Evolutionary conservation across 1,140 invertebrate genomes (phyloP).

Genomic region (Schlechtendalia chinensis): DNA sequence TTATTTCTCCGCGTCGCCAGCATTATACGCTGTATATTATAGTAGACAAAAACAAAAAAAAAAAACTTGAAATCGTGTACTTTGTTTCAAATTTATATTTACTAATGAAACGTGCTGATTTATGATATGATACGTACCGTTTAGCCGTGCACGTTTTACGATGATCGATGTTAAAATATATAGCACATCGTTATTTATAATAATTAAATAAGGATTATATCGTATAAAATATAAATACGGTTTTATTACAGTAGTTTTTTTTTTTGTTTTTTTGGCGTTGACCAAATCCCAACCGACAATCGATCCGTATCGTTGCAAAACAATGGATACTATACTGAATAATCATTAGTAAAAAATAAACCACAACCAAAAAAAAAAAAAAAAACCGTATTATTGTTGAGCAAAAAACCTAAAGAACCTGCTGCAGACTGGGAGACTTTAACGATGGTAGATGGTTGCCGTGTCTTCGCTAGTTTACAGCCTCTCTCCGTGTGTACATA

Average conservation of each 20-base stretch:
- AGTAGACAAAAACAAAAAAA: not conserved
- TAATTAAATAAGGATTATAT: no score
- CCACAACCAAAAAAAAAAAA: constrained; percentile 12
- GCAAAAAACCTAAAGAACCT: constrained; percentile 3
- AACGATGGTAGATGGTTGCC: not conserved
- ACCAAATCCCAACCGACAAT: not conserved
- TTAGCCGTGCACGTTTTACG: no score
- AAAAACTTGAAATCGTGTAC: not conserved
- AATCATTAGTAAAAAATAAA: constrained; percentile 6
- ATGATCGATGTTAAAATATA: no score
- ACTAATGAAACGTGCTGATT: no score
- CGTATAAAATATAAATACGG: not conserved
- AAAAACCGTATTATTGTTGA: not conserved
- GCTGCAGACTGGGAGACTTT: constrained; percentile 1
- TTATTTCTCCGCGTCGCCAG: not conserved
- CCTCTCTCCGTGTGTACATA: not conserved
- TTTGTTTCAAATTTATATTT: not conserved
- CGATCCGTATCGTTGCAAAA: not conserved
- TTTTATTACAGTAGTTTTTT: no score
- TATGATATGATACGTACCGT: not conserved
- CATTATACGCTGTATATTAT: not conserved
- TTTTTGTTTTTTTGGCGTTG: not conserved
- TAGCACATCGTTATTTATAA: no score
- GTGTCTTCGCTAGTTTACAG: not conserved
- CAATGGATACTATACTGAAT: not conserved